Evolutionary conservation across 2,113 vertebrate genomes (phyloP).

Genomic region (Acrocephalus kingi): DNA sequence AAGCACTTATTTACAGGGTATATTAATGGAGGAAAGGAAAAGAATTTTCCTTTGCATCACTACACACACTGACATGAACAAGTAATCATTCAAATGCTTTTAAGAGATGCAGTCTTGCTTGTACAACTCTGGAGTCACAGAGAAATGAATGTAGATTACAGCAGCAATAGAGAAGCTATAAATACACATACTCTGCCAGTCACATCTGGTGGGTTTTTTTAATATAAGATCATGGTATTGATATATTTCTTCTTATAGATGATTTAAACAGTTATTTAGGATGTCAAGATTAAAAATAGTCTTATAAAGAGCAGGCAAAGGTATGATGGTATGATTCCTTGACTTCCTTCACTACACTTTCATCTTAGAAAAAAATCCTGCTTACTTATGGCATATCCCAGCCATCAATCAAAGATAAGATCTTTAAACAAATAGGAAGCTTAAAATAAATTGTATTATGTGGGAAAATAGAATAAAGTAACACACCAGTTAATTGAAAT

Average conservation of each 20-base stretch:
- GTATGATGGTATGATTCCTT: constrained; percentile 22
- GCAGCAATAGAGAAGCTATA: constrained; percentile 69
- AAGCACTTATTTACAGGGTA: constrained; percentile 31
- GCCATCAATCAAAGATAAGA: not conserved
- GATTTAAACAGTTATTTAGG: constrained; percentile 59
- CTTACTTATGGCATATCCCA: not conserved
- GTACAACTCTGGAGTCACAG: constrained; percentile 45
- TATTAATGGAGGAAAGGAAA: constrained; percentile 9
- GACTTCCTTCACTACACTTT: constrained; percentile 1
- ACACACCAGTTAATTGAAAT: not conserved
- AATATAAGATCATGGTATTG: constrained; percentile 44
- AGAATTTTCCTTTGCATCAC: constrained; percentile 35
- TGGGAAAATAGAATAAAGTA: constrained; percentile 12
- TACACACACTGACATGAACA: constrained; percentile 39
- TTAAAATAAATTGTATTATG: constrained; percentile 5
- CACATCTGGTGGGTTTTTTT: constrained; percentile 40
- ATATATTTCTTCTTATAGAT: constrained; percentile 57
- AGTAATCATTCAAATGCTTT: constrained; percentile 66
- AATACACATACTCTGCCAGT: constrained; percentile 56
- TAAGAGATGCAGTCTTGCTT: constrained; percentile 58
- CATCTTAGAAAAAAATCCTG: not conserved
- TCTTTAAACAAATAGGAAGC: constrained; percentile 8
- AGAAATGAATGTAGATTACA: constrained; percentile 70
- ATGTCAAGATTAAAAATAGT: constrained; percentile 68
- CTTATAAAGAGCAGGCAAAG: constrained; percentile 50